Evolutionary conservation across 2,888 invertebrate species (phyloP).

Genomic region (Barypeithes pellucidus): DNA sequence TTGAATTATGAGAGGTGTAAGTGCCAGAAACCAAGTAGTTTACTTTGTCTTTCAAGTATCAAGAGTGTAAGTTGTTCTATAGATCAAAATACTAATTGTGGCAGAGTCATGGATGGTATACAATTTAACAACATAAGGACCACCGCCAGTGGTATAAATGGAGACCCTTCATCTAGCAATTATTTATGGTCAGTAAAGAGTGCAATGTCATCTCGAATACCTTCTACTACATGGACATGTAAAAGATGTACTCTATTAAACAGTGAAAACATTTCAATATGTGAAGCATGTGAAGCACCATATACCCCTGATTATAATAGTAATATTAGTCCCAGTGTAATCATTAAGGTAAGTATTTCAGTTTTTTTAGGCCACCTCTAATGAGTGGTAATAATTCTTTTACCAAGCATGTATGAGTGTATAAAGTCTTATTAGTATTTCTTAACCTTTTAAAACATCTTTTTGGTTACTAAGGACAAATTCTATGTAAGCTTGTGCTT

Average conservation of each 20-base stretch:
- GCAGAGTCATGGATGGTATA: conserved; percentile 62
- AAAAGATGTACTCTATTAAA: conserved; percentile 85
- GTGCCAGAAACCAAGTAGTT: conserved; percentile 64
- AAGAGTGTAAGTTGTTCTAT: conserved; percentile 68
- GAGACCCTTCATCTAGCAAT: conserved; percentile 60
- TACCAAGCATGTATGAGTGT: too few relatives aligned
- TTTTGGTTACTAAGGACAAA: too few relatives aligned
- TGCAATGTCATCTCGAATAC: conserved; percentile 60
- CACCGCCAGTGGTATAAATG: conserved; percentile 69
- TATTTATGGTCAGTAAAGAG: conserved; percentile 66
- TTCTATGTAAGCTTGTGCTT: too few relatives aligned
- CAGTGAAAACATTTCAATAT: conserved; percentile 77
- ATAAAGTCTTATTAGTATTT: too few relatives aligned
- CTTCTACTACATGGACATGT: conserved; percentile 77
- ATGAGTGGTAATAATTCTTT: too few relatives aligned
- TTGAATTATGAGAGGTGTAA: conserved; percentile 65
- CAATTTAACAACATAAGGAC: conserved; percentile 66
- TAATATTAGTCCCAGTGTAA: conserved; percentile 70
- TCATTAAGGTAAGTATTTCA: conserved; percentile 66
- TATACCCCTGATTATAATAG: conserved; percentile 68
- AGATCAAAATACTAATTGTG: conserved; percentile 64
- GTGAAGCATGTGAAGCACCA: conserved; percentile 85
- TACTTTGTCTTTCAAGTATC: conserved; percentile 67
- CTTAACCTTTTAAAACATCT: too few relatives aligned
- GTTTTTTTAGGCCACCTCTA: too few relatives aligned